Base-by-base conservation (phyloP, 2,113 vertebrate species). In the Antennarius striatus region DNA sequence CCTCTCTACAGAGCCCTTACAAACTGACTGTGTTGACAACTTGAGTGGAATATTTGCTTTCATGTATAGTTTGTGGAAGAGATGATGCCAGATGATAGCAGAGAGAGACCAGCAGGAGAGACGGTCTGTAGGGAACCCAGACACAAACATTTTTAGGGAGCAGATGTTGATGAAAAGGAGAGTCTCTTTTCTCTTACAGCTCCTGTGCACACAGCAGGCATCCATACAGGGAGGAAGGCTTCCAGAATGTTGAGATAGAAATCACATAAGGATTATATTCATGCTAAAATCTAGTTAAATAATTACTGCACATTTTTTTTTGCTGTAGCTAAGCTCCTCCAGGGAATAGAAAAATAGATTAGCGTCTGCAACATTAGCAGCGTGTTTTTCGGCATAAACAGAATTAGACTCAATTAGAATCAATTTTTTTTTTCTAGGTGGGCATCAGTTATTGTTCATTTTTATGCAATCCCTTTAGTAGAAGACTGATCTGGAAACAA, bases 351-450 rank as follows among this genome's bases (percentile, higher is more conserved):
- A n/a, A 84, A 80, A 66, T 7, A 61, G 46, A 74, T 77, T 42
- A 56, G 52, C 3, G 47, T 62, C 58, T 32, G 48, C 57, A 60
- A 3, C 46, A 32, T 77, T 47, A 76, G 63, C 16, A 0, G 49
- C 10, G 14, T 22, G 40, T 30, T 22, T 62, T 59, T 70, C 66
- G 49, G 29, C 56, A 17, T 71, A 45, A 75, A 75, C 17, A 50
- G 55, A 71, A 53, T 86, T 77, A 79, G 56, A 10, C 43, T 0
- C n/a, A n/a, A n/a, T n/a, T n/a, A n/a, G n/a, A 70, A 72, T 71
- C 59, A 71, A 30, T 73, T 22, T 22, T 22, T 22, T 22, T 1
- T 22, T 22, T 22, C 22, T 22, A 22, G 22, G 22, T 22, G 16
- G 15, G n/a, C 1, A 40, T 40, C 39, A 40, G 22, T 22, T 22